phyloP scores from a whole-genome alignment of 2,113 vertebrate genomes.

The Callionymus lyra region DNA sequence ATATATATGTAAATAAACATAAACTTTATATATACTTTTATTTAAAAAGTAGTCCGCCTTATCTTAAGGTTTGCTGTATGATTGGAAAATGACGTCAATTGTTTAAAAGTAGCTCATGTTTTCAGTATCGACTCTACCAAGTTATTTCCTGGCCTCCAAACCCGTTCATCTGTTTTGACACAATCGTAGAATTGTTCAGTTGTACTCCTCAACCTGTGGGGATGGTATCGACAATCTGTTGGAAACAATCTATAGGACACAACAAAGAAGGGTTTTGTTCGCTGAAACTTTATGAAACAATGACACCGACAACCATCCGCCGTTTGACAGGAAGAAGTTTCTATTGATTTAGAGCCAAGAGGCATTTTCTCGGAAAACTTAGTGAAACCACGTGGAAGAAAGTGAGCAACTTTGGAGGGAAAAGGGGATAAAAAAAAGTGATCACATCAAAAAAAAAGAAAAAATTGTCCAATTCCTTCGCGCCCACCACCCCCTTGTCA shows the following conservation, averaged over 20 bases:
- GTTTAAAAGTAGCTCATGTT: too few relatives aligned
- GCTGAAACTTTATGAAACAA: constrained; percentile 41
- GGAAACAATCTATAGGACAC: constrained; percentile 17
- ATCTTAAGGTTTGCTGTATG: too few relatives aligned
- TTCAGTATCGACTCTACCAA: too few relatives aligned
- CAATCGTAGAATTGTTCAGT: too few relatives aligned
- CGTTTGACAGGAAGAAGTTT: constrained; percentile 44
- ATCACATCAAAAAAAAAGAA: constrained; percentile 61
- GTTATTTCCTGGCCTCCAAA: too few relatives aligned
- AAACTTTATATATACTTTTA: too few relatives aligned
- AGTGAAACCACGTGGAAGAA: constrained; percentile 49
- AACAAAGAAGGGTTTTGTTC: constrained; percentile 31
- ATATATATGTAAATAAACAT: too few relatives aligned
- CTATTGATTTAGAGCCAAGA: constrained; percentile 37
- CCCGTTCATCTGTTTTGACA: too few relatives aligned
- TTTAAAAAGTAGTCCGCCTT: too few relatives aligned
- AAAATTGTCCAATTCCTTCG: constrained; percentile 57
- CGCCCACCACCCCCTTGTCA: constrained; percentile 69
- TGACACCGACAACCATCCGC: constrained; percentile 39
- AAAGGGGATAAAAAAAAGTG: constrained; percentile 43
- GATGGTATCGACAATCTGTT: constrained; percentile 29
- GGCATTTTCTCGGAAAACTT: constrained; percentile 49
- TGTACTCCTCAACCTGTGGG: too few relatives aligned
- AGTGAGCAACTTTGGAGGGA: constrained; percentile 53
- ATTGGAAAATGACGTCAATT: too few relatives aligned